Percentiles rank a stretch among this genome's conserved stretches.
Conservation (phyloP, 2,113 vertebrate genomes). For the Lucifuga dentata region DNA sequence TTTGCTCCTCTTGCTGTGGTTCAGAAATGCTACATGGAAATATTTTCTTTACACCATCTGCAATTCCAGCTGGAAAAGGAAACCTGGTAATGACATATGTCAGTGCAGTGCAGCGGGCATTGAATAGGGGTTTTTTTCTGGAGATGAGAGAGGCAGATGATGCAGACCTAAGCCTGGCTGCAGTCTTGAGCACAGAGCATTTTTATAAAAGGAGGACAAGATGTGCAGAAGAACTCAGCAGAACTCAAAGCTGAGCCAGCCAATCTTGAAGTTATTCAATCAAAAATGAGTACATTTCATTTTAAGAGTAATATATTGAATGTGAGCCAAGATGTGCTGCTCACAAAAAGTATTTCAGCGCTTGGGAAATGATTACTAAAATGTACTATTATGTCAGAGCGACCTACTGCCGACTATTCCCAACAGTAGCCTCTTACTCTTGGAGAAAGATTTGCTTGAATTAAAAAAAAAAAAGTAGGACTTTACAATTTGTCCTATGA, state of each 20-base stretch:
- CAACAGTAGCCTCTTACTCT: too few relatives aligned
- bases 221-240: slow-evolving; percentile 54
- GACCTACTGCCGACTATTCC: slow-evolving; percentile 45
- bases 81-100: slow-evolving; percentile 63
- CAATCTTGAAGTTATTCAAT: slow-evolving; percentile 74
- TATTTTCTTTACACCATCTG: slow-evolving; percentile 63
- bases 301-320: slow-evolving; percentile 60
- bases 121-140: slow-evolving; percentile 43
- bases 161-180: slow-evolving; percentile 43
- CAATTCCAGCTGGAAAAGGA: slow-evolving; percentile 44
- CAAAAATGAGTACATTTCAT: slow-evolving; percentile 71
- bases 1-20: slow-evolving; percentile 61
- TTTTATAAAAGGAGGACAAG: slow-evolving; percentile 66
- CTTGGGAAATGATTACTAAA: slow-evolving; percentile 61
- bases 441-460: slow-evolving; percentile 38
- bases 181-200: slow-evolving; percentile 31
- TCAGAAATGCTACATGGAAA: slow-evolving; percentile 56
- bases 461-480: slow-evolving; percentile 8
- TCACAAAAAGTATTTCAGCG: slow-evolving; percentile 56
- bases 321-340: slow-evolving; percentile 60
- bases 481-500: slow-evolving; percentile 8
- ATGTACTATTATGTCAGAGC: slow-evolving; percentile 50
- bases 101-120: slow-evolving; percentile 20
- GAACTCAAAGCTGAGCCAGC: slow-evolving; percentile 68
- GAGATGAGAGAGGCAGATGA: slow-evolving; percentile 36